These are phyloP conservation scores for Promerops cafer DNA, from an alignment of 2,113 vertebrate genomes.

Conservation along the genomic window DNA sequence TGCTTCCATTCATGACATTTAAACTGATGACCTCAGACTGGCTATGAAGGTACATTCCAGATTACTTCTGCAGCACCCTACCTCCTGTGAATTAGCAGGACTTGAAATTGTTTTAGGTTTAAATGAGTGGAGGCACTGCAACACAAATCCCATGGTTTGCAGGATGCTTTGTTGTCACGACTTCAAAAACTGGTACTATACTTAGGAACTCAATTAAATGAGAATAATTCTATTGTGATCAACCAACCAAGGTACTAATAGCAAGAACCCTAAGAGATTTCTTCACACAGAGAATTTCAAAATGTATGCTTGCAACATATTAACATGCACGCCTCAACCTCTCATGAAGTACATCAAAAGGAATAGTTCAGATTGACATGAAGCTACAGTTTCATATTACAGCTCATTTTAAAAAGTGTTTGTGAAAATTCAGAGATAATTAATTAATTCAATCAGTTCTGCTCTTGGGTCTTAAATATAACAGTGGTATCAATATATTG, in stretches of 20 bases:
- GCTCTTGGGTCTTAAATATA: not conserved
- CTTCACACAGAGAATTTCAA: not conserved
- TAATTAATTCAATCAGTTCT: not conserved
- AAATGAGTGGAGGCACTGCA: not conserved
- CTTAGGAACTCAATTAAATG: not conserved
- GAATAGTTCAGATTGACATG: not conserved
- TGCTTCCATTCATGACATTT: not conserved
- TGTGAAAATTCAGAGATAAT: not conserved
- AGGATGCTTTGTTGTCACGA: fast-evolving
- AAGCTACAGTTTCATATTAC: not conserved
- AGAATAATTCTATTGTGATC: not conserved
- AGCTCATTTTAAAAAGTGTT: not conserved
- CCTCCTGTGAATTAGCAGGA: not conserved
- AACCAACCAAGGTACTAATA: not conserved
- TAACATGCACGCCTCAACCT: fast-evolving
- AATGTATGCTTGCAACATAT: not conserved
- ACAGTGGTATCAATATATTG: not conserved
- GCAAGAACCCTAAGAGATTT: not conserved
- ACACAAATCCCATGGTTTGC: not conserved
- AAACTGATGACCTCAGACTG: not conserved
- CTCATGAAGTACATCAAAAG: not conserved
- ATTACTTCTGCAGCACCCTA: not conserved
- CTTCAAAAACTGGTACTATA: not conserved
- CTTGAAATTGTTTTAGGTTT: not conserved
- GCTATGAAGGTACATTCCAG: not conserved